phyloP scores from a whole-genome alignment of 2,888 invertebrate species.

The Acholoe squamosa region DNA sequence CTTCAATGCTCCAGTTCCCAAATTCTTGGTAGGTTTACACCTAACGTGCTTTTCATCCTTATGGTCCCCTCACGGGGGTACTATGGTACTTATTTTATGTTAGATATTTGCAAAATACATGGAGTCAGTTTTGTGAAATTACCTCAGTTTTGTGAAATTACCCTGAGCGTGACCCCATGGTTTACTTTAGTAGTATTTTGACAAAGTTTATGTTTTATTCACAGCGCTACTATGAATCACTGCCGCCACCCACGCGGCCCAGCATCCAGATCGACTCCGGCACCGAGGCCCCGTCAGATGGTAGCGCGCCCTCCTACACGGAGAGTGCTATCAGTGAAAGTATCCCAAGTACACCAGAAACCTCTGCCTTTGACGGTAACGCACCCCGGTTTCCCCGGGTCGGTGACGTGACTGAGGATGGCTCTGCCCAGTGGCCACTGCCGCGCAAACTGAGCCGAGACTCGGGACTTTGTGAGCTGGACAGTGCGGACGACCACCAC shows the following conservation, averaged over 20 bases:
- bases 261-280: conserved; percentile 47
- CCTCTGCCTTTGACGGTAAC: conserved; percentile 55
- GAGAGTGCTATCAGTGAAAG: conserved; percentile 69
- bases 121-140: too few species aligned
- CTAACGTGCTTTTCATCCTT: too few species aligned
- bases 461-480: conserved; percentile 67
- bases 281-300: conserved; percentile 44
- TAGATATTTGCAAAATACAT: too few species aligned
- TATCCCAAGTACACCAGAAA: conserved; percentile 69
- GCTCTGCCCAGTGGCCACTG: conserved; percentile 38
- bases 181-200: too few species aligned
- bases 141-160: too few species aligned
- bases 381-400: conserved; percentile 50
- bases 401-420: neutral
- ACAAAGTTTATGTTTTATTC: too few species aligned
- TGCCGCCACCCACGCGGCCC: conserved; percentile 55
- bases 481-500: neutral
- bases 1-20: too few species aligned
- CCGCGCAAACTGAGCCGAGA: conserved; percentile 64
- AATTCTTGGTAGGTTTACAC: too few species aligned
- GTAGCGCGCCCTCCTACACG: conserved; percentile 64
- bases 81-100: too few species aligned
- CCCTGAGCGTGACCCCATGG: too few species aligned
- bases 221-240: conserved; percentile 57
- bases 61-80: too few species aligned